Conservation (phyloP, 2,888 invertebrate species). For the Agrotis segetum region DNA sequence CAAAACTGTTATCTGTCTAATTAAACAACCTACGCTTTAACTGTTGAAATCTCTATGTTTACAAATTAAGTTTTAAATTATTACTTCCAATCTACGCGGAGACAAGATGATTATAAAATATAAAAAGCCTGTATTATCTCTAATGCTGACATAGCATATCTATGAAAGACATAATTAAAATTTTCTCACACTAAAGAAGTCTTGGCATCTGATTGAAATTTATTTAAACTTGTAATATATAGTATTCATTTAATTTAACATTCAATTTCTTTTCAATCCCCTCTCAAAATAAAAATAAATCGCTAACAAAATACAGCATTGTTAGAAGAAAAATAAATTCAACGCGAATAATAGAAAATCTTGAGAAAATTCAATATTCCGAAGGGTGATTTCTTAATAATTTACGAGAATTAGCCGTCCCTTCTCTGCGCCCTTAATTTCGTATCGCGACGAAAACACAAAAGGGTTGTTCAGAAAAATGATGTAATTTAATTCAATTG, state of each 20-base stretch:
- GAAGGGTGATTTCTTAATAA: conserved; percentile 65
- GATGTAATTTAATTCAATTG: conserved; percentile 63
- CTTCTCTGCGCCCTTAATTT: conserved; percentile 66
- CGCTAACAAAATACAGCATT: conserved; percentile 39
- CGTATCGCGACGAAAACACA: conserved; percentile 70
- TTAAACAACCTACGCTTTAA: not conserved
- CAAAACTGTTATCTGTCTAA: conserved; percentile 12
- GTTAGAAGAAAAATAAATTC: conserved; percentile 52
- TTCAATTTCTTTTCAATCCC: not conserved
- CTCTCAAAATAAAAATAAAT: conserved; percentile 31
- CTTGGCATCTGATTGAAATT: not conserved
- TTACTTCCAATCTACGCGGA: not conserved
- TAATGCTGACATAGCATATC: not conserved
- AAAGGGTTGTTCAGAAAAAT: conserved; percentile 68
- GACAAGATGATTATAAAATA: not conserved
- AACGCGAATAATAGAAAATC: conserved; percentile 49
- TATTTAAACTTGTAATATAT: not conserved
- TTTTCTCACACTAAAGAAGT: not conserved
- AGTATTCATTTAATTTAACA: not conserved
- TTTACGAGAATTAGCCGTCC: conserved; percentile 63
- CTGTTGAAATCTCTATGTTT: not conserved
- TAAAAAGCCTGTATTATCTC: not conserved
- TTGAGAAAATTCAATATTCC: conserved; percentile 60
- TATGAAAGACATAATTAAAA: not conserved
- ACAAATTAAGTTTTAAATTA: not conserved